phyloP scores from a whole-genome alignment of 2,797 vertebrate genomes.

The Phylloscopus collybita region DNA sequence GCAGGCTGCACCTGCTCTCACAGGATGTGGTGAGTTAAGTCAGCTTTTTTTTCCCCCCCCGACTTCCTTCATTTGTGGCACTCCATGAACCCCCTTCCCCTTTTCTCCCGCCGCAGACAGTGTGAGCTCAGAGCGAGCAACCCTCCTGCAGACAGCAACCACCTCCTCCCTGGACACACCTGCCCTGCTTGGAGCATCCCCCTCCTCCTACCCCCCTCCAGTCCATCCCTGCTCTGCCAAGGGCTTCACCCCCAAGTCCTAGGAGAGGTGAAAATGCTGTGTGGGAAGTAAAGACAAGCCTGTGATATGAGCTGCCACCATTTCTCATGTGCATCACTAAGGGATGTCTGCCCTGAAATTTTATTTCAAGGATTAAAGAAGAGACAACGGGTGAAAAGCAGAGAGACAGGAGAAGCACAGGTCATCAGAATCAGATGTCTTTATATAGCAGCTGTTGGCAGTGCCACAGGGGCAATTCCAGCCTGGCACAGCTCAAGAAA shows the following conservation, averaged over 20 bases:
- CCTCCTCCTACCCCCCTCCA: background rate
- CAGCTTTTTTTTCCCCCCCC: background rate
- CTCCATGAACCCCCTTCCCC: background rate
- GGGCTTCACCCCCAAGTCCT: background rate
- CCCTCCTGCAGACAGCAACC: background rate
- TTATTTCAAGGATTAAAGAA: background rate
- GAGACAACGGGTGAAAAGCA: background rate
- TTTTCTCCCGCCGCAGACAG: background rate
- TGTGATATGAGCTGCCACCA: background rate
- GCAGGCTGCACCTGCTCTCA: background rate
- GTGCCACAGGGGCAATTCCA: background rate
- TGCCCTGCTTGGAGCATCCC: background rate
- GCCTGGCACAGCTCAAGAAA: background rate
- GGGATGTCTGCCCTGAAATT: background rate
- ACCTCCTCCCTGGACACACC: background rate
- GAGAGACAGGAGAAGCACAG: background rate
- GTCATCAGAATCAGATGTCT: background rate
- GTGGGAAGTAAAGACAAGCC: background rate
- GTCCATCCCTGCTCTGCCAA: background rate
- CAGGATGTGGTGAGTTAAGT: background rate
- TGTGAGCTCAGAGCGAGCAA: background rate
- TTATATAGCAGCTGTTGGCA: background rate
- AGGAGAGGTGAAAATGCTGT: accelerated
- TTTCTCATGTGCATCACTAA: accelerated
- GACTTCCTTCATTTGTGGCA: background rate